These are phyloP conservation scores for Clarias gariepinus DNA, from an alignment of 2,113 vertebrate genomes.

Conservation along the genomic window DNA sequence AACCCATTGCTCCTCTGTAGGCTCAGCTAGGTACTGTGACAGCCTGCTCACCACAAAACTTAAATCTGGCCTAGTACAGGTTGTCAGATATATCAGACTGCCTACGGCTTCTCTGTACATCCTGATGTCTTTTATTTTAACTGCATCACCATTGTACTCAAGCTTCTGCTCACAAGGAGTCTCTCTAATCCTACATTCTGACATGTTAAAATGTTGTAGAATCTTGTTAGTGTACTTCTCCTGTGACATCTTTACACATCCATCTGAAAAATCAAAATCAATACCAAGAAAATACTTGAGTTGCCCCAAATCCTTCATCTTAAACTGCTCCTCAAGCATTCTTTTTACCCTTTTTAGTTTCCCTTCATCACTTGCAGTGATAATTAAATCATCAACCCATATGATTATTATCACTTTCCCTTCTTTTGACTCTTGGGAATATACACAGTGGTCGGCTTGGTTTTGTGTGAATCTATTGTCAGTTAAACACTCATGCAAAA, in stretches of 20 bases:
- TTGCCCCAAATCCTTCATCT: conserved; percentile 52
- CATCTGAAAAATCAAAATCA: too few species aligned
- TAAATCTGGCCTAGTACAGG: conserved; percentile 41
- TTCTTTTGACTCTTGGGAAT: conserved; percentile 21
- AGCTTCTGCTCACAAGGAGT: conserved; percentile 16
- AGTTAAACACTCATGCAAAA: conserved; percentile 38
- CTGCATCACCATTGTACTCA: neutral
- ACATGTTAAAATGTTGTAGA: conserved; percentile 8
- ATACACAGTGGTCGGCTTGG: conserved; percentile 35
- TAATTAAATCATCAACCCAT: conserved; percentile 50
- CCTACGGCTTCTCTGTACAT: conserved; percentile 30
- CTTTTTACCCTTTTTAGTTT: conserved; percentile 32
- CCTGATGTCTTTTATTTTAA: neutral
- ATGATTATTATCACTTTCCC: conserved; percentile 35
- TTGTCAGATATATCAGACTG: conserved; percentile 34
- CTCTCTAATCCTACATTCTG: neutral
- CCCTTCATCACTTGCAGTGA: conserved; percentile 25
- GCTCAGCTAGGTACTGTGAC: conserved; percentile 12
- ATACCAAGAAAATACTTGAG: too few species aligned
- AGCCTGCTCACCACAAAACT: too few species aligned
- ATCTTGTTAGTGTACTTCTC: too few species aligned
- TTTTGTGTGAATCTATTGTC: conserved; percentile 37
- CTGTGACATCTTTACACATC: too few species aligned
- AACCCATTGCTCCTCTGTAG: conserved; percentile 5
- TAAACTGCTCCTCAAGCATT: conserved; percentile 42